These are phyloP conservation scores for Agapetus fuscipes DNA, from an alignment of 2,888 invertebrate species.

Conservation along the genomic window DNA sequence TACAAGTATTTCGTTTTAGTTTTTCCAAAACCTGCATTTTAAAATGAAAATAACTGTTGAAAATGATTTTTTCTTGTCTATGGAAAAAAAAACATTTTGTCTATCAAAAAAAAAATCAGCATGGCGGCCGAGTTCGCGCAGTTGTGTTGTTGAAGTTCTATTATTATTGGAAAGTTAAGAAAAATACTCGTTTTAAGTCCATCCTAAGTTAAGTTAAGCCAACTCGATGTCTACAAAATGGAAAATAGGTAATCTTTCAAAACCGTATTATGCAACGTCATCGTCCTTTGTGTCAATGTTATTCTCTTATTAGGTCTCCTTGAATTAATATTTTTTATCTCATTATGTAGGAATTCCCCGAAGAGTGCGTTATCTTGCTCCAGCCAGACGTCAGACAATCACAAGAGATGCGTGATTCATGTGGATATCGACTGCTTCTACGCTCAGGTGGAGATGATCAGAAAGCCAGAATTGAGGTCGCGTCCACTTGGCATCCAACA, in stretches of 20 bases:
- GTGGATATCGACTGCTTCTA: constrained; percentile 79
- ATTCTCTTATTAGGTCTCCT: too few species aligned
- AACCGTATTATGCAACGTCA: too few species aligned
- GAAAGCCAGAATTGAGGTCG: constrained; percentile 54
- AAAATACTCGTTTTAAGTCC: background rate
- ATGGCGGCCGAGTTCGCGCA: too few species aligned
- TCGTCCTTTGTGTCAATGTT: too few species aligned
- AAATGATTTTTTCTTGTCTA: too few species aligned
- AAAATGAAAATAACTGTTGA: too few species aligned
- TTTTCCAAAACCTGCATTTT: too few species aligned
- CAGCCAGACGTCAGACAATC: constrained; percentile 9
- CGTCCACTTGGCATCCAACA: constrained; percentile 75
- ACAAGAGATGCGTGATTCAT: constrained; percentile 51
- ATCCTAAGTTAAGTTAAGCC: background rate
- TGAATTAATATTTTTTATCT: constrained; percentile 16
- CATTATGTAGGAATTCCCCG: constrained; percentile 8
- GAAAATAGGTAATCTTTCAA: constrained; percentile 10
- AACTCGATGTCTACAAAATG: constrained; percentile 16
- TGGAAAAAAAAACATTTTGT: too few species aligned
- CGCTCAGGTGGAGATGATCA: constrained; percentile 76
- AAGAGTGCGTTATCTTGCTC: constrained; percentile 5
- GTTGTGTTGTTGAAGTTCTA: too few species aligned
- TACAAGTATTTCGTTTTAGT: too few species aligned
- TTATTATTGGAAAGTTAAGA: background rate
- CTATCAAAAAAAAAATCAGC: too few species aligned